Percentiles rank a stretch among this genome's conserved stretches.
Conservation (phyloP, 2,113 vertebrate genomes). For the Calidris pugnax region DNA sequence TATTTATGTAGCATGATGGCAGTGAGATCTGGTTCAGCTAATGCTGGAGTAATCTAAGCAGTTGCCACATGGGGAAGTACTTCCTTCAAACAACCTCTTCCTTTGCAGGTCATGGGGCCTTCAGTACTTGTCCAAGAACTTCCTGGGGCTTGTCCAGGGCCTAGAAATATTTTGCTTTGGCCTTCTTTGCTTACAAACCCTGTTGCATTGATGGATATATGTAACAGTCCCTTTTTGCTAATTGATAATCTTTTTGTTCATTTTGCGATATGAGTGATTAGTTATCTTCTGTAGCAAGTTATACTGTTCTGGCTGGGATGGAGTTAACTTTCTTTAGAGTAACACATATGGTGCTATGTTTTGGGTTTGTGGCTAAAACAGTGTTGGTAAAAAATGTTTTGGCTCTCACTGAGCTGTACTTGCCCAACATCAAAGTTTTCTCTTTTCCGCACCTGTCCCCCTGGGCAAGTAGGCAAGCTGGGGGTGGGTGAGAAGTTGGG, state of each 20-base stretch:
- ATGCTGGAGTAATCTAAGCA: neutral
- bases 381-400: neutral
- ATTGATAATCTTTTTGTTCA: neutral
- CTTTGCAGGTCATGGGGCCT: neutral
- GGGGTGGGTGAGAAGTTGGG: neutral
- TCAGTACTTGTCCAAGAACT: neutral
- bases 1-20: neutral
- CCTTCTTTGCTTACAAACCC: neutral
- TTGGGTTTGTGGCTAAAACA: neutral
- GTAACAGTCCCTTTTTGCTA: neutral
- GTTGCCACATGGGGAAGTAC: neutral
- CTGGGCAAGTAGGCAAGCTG: neutral
- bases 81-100: neutral
- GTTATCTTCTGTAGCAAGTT: neutral
- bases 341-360: neutral
- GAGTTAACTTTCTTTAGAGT: neutral
- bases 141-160: neutral
- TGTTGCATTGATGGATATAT: neutral
- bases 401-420: neutral
- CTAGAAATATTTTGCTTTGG: neutral
- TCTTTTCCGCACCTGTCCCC: neutral
- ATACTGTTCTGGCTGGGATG: neutral
- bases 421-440: neutral
- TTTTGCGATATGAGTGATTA: neutral
- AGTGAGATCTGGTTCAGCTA: neutral